Evolutionary conservation across 2,797 vertebrate genomes (phyloP).

Genomic region (Gymnoscopelus microlampas): DNA sequence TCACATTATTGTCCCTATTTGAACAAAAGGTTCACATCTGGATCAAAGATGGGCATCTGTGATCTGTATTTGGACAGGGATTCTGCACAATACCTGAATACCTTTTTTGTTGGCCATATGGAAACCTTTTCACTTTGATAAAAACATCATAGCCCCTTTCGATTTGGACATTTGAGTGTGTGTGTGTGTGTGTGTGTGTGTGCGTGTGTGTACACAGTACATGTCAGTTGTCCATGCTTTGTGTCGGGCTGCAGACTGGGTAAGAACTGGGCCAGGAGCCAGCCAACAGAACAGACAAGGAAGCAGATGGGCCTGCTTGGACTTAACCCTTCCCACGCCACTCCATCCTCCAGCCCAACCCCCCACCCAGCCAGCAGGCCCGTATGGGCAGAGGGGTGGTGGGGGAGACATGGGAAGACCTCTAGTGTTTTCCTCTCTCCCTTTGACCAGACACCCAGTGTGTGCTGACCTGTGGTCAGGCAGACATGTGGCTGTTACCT

Average conservation of each 20-base stretch:
- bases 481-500: slow-evolving; percentile 42
- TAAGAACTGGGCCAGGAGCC: slow-evolving; percentile 67
- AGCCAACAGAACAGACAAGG: slow-evolving; percentile 77
- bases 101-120: slow-evolving; percentile 38
- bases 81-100: slow-evolving; percentile 26
- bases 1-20: too few species aligned
- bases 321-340: slow-evolving; percentile 82
- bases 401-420: slow-evolving; percentile 20
- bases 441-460: slow-evolving; percentile 2
- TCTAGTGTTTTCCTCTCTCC: slow-evolving; percentile 8
- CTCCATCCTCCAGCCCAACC: slow-evolving; percentile 53
- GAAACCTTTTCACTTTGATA: slow-evolving; percentile 28
- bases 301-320: slow-evolving; percentile 80
- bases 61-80: slow-evolving; percentile 34
- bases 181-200: slow-evolving; percentile 48
- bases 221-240: slow-evolving; percentile 35
- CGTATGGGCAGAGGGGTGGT: slow-evolving; percentile 36
- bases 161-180: slow-evolving; percentile 36
- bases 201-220: background rate
- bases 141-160: slow-evolving; percentile 33
- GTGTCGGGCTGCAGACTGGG: slow-evolving; percentile 53
- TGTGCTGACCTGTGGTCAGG: slow-evolving; percentile 35
- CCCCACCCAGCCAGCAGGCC: slow-evolving; percentile 43
- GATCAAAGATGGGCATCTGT: too few species aligned
- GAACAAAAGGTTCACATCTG: too few species aligned